phyloP scores from a whole-genome alignment of 1,140 invertebrate species.

The Medauroidea extradentata region DNA sequence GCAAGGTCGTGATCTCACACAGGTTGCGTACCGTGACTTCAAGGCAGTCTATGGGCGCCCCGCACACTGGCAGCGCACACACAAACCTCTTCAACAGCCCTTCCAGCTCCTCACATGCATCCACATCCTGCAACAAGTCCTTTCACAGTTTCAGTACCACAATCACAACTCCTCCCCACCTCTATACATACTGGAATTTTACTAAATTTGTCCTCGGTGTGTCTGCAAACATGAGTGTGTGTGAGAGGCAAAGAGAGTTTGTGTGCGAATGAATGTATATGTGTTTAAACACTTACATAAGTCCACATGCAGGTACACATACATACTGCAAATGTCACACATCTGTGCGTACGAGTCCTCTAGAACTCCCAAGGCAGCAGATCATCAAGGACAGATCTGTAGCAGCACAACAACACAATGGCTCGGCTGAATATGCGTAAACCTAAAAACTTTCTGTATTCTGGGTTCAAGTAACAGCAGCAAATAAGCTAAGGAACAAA shows the following conservation, averaged over 20 bases:
- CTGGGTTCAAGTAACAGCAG: too few species aligned
- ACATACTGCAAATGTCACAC: too few species aligned
- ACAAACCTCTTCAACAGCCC: slow-evolving; percentile 49
- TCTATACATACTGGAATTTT: background rate
- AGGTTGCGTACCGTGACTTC: slow-evolving; percentile 42
- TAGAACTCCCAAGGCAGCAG: too few species aligned
- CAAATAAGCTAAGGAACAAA: too few species aligned
- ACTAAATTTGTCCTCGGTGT: background rate
- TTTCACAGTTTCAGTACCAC: background rate
- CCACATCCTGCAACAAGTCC: slow-evolving; percentile 29
- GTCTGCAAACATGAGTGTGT: background rate
- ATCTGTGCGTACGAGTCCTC: too few species aligned
- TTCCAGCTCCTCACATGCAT: slow-evolving; percentile 40
- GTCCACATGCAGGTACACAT: too few species aligned
- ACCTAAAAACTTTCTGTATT: too few species aligned
- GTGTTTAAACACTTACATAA: too few species aligned
- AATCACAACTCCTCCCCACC: background rate
- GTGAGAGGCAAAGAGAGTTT: background rate
- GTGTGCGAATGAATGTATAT: too few species aligned
- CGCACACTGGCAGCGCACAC: slow-evolving; percentile 48
- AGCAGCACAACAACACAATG: too few species aligned
- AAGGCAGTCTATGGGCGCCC: slow-evolving; percentile 50
- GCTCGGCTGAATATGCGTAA: too few species aligned
- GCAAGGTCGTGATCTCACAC: slow-evolving; percentile 21
- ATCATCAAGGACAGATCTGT: too few species aligned